A percentile compares a stretch with the other conserved stretches of the same genome.
Conservation (phyloP, 2,888 invertebrate species). For the Lithophane leautieri region DNA sequence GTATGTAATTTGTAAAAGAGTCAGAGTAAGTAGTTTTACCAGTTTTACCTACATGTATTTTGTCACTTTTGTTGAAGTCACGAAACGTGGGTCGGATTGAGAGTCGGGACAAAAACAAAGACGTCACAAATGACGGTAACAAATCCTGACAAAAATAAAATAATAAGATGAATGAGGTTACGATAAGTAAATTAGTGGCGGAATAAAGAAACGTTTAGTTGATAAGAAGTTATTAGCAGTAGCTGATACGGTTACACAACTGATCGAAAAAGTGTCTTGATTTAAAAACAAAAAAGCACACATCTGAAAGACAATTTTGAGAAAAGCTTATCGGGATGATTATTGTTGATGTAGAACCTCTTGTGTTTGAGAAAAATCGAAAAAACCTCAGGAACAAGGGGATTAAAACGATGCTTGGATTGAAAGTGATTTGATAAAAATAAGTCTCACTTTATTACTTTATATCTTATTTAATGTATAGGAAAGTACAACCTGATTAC, state of each 20-base stretch:
- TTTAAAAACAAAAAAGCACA: not conserved
- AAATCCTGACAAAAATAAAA: slow-evolving; percentile 8
- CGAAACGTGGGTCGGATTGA: not conserved
- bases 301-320: slow-evolving; percentile 23
- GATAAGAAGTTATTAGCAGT: slow-evolving; percentile 26
- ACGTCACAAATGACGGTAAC: not conserved
- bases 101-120: not conserved
- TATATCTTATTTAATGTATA: slow-evolving; percentile 33
- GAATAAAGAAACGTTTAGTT: slow-evolving; percentile 38
- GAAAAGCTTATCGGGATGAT: slow-evolving; percentile 51
- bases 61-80: not conserved
- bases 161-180: slow-evolving; percentile 22
- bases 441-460: slow-evolving; percentile 23
- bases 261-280: not conserved
- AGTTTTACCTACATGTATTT: not conserved
- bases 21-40: not conserved
- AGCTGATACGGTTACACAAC: slow-evolving; percentile 19
- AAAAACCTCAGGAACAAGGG: slow-evolving; percentile 64
- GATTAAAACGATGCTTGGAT: slow-evolving; percentile 51
- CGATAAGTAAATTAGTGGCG: slow-evolving; percentile 28
- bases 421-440: slow-evolving; percentile 49
- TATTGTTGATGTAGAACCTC: accelerated
- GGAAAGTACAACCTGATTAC: slow-evolving; percentile 36
- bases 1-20: not conserved
- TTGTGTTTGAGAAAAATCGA: slow-evolving; percentile 23